These are phyloP conservation scores for Linnaemya vulpina DNA, from an alignment of 2,888 invertebrate genomes.

Conservation along the genomic window DNA sequence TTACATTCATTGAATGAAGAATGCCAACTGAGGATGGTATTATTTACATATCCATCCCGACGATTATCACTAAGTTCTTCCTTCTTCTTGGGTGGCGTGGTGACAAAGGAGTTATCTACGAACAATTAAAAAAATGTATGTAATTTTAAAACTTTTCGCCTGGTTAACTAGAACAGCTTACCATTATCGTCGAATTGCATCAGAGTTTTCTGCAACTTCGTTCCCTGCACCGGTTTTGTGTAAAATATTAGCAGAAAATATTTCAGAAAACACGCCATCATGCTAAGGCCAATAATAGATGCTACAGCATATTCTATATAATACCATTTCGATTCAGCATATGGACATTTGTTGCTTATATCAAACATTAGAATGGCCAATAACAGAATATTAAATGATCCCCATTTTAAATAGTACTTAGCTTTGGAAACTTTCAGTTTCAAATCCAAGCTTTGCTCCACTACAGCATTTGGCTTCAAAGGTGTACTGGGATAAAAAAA, in stretches of 20 bases:
- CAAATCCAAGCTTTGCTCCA: slow-evolving; percentile 77
- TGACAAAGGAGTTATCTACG: slow-evolving; percentile 79
- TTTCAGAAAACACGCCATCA: slow-evolving; percentile 84
- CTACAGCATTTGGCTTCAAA: slow-evolving; percentile 74
- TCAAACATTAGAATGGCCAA: slow-evolving; percentile 78
- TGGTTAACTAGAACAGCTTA: slow-evolving; percentile 34
- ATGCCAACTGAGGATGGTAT: slow-evolving; percentile 81
- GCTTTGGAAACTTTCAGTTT: slow-evolving; percentile 77
- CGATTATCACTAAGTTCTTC: slow-evolving; percentile 39
- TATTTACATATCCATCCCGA: slow-evolving; percentile 73
- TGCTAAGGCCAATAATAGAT: slow-evolving; percentile 83
- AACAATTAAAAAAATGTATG: neutral
- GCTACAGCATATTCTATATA: slow-evolving; percentile 83
- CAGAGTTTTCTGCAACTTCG: slow-evolving; percentile 84
- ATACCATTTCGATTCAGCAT: slow-evolving; percentile 78
- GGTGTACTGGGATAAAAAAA: slow-evolving; percentile 75
- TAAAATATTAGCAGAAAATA: slow-evolving; percentile 83
- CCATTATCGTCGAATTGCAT: slow-evolving; percentile 84
- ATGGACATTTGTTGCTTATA: slow-evolving; percentile 78
- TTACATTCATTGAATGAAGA: slow-evolving; percentile 82
- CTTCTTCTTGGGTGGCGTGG: slow-evolving; percentile 61
- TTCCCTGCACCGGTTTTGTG: slow-evolving; percentile 83
- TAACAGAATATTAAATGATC: slow-evolving; percentile 77
- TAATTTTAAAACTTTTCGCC: neutral
- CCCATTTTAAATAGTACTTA: slow-evolving; percentile 80